These are phyloP conservation scores for Oegoconia quadripuncta DNA, from an alignment of 2,888 invertebrate species.

Conservation along the genomic window DNA sequence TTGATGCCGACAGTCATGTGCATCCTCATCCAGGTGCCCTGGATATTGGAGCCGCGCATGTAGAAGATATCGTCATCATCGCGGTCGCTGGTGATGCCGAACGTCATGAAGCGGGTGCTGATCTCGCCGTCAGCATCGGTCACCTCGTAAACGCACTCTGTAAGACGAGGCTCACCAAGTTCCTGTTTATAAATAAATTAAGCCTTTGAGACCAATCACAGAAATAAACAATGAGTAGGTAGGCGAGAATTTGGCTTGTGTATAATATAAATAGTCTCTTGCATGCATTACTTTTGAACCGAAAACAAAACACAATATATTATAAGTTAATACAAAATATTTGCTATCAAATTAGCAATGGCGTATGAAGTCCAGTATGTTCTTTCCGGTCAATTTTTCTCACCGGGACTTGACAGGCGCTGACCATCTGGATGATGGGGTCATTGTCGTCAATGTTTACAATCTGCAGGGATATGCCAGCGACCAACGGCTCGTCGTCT, in stretches of 20 bases:
- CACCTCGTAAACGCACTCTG: slow-evolving; percentile 59
- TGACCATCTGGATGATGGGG: slow-evolving; percentile 62
- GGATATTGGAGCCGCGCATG: slow-evolving; percentile 40
- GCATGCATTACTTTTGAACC: too few relatives aligned
- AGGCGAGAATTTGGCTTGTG: too few relatives aligned
- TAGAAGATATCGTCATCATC: slow-evolving; percentile 56
- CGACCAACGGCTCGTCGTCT: slow-evolving; percentile 32
- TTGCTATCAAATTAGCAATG: too few relatives aligned
- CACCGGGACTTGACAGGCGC: slow-evolving; percentile 66
- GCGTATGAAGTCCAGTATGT: too few relatives aligned
- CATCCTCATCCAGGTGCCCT: slow-evolving; percentile 46
- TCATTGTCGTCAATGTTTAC: slow-evolving; percentile 77
- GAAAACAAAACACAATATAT: too few relatives aligned
- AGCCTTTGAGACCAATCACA: too few relatives aligned
- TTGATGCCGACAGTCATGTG: slow-evolving; percentile 50
- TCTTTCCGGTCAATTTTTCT: too few relatives aligned
- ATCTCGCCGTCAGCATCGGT: slow-evolving; percentile 61
- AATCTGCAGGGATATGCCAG: slow-evolving; percentile 56
- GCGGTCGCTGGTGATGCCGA: slow-evolving; percentile 54
- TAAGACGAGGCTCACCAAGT: slow-evolving; percentile 48
- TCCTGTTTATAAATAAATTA: slow-evolving; percentile 52
- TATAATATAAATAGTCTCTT: too few relatives aligned
- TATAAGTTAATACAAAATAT: too few relatives aligned
- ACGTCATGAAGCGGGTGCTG: slow-evolving; percentile 62
- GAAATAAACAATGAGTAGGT: too few relatives aligned